Conservation (phyloP, 2,113 vertebrate genomes). For the Apodemus sylvaticus region DNA sequence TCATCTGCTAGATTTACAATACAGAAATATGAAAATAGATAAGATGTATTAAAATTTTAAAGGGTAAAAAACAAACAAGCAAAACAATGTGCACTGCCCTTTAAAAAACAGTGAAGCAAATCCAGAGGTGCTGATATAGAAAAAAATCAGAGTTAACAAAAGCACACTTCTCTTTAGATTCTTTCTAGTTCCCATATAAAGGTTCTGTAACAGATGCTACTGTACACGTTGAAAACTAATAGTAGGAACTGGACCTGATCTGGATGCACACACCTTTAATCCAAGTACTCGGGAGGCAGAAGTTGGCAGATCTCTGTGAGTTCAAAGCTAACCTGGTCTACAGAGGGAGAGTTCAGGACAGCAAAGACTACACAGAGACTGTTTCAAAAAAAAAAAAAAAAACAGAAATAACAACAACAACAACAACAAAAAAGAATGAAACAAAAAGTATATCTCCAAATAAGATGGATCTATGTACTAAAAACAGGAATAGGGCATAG, state of each 20-base stretch:
- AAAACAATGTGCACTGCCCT: neutral
- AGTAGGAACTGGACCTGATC: neutral
- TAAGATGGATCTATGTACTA: neutral
- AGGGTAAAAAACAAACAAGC: neutral
- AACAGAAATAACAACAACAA: no score
- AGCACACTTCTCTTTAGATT: neutral
- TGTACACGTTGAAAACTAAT: neutral
- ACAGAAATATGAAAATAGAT: conserved; percentile 45
- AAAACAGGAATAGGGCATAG: neutral
- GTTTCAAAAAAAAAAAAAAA: neutral
- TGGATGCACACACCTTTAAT: neutral
- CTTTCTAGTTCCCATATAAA: neutral
- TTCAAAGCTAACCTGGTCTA: neutral
- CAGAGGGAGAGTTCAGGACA: neutral
- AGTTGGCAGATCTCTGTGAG: neutral
- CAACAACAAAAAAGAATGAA: no score
- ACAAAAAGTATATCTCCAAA: neutral
- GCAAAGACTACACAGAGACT: neutral
- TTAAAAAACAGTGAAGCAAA: conserved; percentile 34
- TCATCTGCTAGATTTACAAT: conserved; percentile 64
- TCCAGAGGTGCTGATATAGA: neutral
- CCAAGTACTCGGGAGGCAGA: neutral
- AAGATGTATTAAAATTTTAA: conserved; percentile 59
- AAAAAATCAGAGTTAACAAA: conserved; percentile 9
- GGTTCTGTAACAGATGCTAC: neutral